Percentiles rank a stretch among this genome's conserved stretches.
phyloP scores from a whole-genome alignment of 2,797 vertebrate species.

The Smutsia gigantea region DNA sequence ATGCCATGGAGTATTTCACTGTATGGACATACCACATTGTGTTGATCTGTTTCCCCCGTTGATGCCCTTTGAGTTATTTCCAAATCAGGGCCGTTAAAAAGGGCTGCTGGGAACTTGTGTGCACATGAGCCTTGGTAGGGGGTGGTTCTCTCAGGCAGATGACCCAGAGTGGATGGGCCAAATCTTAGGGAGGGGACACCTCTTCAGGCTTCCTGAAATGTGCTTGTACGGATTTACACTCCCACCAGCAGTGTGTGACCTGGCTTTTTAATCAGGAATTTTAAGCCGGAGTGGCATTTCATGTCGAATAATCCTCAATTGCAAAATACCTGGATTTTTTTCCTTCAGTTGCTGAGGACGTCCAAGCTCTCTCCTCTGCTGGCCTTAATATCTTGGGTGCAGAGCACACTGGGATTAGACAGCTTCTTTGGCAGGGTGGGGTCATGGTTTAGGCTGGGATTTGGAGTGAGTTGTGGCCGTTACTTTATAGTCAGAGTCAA shows the following conservation, averaged over 20 bases:
- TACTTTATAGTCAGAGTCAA: not conserved
- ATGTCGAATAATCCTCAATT: not conserved
- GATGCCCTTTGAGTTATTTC: not conserved
- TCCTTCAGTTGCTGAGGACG: not conserved
- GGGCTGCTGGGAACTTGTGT: not conserved
- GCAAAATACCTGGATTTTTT: not conserved
- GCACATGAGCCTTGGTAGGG: not conserved
- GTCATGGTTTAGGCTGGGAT: not conserved
- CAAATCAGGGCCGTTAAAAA: not conserved
- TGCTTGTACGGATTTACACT: not conserved
- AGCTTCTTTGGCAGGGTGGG: not conserved
- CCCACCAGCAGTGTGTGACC: not conserved
- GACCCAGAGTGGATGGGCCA: not conserved
- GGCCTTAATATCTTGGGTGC: not conserved
- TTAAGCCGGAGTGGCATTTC: not conserved
- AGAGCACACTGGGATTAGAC: not conserved
- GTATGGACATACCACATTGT: not conserved
- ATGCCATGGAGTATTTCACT: not conserved
- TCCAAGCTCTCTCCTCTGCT: not conserved
- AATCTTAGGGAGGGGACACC: accelerated
- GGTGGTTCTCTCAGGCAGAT: not conserved
- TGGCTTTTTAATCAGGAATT: conserved; percentile 31
- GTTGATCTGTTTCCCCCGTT: not conserved
- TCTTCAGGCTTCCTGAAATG: not conserved
- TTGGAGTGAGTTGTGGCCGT: not conserved